Evolutionary conservation across 2,888 invertebrate genomes (phyloP), one percentile per base, ranked within the genome.

Genomic region (Agrypnus murinus): DNA sequence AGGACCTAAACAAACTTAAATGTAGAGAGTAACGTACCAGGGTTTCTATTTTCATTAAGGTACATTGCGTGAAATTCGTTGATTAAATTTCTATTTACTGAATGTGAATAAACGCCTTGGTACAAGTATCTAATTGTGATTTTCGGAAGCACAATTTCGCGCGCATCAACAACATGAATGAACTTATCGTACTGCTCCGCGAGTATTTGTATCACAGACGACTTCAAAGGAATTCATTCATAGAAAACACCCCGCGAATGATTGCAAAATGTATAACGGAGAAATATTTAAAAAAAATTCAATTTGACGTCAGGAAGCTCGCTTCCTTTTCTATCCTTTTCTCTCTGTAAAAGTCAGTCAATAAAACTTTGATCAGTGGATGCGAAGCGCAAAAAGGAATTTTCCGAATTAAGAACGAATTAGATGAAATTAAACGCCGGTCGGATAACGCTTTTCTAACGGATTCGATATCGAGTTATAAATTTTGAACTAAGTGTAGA

Each of bases 381-480:
- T 43, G 25, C 25, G 25, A 43, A 14, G 14, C 14, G 15, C 7
- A 15, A 43, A 43, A 43, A 43, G 43, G 15, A 43, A 43, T 43
- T 15, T 15, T 43, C 14, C 43, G 14, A 43, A 43, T 43, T 43
- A 43, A 43, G 43, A 43, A 43, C 43, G 43, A 43, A 43, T 43
- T 43, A 43, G 43, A 12, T 43, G 15, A 43, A 43, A 43, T 43
- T 43, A 43, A 43, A 43, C 43, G 25, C 2, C 43, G 14, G 12
- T 12, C 14, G 14, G 43, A 14, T 8, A 4, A 43, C 7, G 43
- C 43, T 43, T 43, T 25, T 43, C 40, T 10, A 40, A 12, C 12
- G 40, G 43, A 43, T 15, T 15, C 43, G 25, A 46, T 46, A 25
- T 10, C 19, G 46, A 46, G 46, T 25, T 46, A 46, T 46, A 46